Evolutionary conservation across 2,113 vertebrate genomes (phyloP), one percentile per base, ranked within the genome.

Genomic region (Anhinga rufa): DNA sequence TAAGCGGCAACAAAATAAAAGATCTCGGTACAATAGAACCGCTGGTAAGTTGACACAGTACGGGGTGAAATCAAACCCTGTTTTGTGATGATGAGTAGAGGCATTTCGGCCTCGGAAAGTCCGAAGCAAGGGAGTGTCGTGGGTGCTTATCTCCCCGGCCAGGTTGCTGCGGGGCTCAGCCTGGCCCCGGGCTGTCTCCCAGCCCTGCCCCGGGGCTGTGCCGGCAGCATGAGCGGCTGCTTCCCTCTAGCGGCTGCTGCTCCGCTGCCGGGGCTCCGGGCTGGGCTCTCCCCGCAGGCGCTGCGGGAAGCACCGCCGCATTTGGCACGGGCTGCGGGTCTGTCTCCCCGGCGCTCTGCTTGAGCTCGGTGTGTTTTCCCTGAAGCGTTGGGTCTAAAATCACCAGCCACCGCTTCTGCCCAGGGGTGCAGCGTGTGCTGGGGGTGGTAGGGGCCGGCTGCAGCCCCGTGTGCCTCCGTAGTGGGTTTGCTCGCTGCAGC

Each of bases 1-100:
- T 99, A 97, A 99, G 99, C 29, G 99, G 99, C 96, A 99, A 99
- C 99, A 99, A 99, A 98, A 99, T 99, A 92, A 99, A 99, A 98
- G 99, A 99, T 98, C 99, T 99, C 97, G 99, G 99, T 97, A 99
- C 99, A 98, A 99, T 99, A 98, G 99, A 99, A 98, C 99, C 99
- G 78, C 98, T 99, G 99, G 99, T 99, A 94, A 99, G 99, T 96
- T 40, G 17, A 9, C 14, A 44, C 0, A 7, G 20, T 6, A 5
- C 14, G 7, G 24, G 29, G 14, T 38, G 51, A 21, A n/a, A 18
- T 12, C 22, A 22, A 29, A 29, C 24, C 61, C 19, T 2, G 0
- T 24, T 61, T 48, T 48, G 16, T 26, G 29, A 34, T 26, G 29
- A 34, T 15, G 36, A 46, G 48, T 6, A n/a, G 51, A 22, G 64